Evolutionary conservation across 2,797 vertebrate genomes (phyloP).

Genomic region (Sphaeramia orbicularis): DNA sequence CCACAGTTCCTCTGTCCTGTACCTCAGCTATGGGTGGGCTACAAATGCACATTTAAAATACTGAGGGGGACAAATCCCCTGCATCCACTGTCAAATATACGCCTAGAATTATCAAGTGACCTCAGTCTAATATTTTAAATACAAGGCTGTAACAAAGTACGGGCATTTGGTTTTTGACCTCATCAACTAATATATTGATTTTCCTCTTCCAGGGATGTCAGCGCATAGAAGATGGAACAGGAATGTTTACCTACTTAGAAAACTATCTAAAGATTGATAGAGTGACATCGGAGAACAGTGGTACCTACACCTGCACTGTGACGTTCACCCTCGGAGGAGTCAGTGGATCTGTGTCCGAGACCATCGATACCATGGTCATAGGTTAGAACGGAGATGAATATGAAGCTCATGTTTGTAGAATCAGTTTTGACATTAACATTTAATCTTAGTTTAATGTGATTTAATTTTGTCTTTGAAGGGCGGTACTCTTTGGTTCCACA

Average conservation of each 20-base stretch:
- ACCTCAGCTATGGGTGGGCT: too few species aligned
- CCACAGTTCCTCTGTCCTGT: too few species aligned
- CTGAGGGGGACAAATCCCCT: too few species aligned
- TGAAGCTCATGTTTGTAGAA: background rate
- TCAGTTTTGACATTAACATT: too few species aligned
- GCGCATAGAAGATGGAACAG: conserved; percentile 16
- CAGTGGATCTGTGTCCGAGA: conserved; percentile 63
- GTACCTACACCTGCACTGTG: conserved; percentile 65
- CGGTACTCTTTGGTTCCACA: conserved; percentile 57
- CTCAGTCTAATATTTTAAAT: background rate
- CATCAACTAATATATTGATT: background rate
- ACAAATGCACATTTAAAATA: too few species aligned
- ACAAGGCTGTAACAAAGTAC: too few species aligned
- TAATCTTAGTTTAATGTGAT: too few species aligned
- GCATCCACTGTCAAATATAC: too few species aligned
- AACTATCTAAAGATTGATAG: conserved; percentile 14
- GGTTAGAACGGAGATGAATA: conserved; percentile 31
- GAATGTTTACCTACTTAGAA: conserved; percentile 1
- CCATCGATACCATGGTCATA: conserved; percentile 25
- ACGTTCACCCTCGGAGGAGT: conserved; percentile 56
- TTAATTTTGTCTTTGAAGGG: conserved; percentile 54
- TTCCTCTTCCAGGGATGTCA: conserved; percentile 60
- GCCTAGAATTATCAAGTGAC: background rate
- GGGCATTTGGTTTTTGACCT: too few species aligned
- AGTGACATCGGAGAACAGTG: conserved; percentile 15